A percentile compares a stretch with the other conserved stretches of the same genome.
Conservation (phyloP, 2,113 vertebrate genomes). For the Prolemur simus region DNA sequence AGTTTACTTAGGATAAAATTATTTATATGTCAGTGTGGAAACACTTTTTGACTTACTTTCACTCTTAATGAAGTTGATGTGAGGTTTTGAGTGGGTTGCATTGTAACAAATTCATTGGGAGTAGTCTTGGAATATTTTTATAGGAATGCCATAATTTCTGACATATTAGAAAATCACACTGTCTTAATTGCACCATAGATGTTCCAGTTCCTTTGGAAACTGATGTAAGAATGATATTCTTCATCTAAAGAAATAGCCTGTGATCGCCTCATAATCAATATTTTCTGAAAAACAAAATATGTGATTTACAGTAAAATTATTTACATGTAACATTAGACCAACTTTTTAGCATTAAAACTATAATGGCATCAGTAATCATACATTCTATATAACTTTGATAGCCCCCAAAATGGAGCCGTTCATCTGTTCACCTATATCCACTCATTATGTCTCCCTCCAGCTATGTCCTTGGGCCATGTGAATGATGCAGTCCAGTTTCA, state of each 20-base stretch:
- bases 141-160: not conserved
- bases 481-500: not conserved
- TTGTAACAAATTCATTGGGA: not conserved
- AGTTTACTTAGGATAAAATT: not conserved
- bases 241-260: not conserved
- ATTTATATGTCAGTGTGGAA: not conserved
- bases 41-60: not conserved
- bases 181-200: not conserved
- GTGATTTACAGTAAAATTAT: not conserved
- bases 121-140: not conserved
- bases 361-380: not conserved
- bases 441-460: not conserved
- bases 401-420: not conserved
- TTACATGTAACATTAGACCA: not conserved
- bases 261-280: not conserved
- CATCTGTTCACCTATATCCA: not conserved
- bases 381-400: not conserved
- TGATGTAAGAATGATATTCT: not conserved
- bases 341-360: not conserved
- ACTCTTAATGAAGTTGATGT: conserved; percentile 33
- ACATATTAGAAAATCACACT: not conserved
- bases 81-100: not conserved
- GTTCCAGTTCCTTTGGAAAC: not conserved
- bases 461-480: not conserved
- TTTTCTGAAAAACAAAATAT: conserved; percentile 33